These are phyloP conservation scores for Syngnathus rostellatus DNA, from an alignment of 2,797 vertebrate genomes.

Conservation along the genomic window DNA sequence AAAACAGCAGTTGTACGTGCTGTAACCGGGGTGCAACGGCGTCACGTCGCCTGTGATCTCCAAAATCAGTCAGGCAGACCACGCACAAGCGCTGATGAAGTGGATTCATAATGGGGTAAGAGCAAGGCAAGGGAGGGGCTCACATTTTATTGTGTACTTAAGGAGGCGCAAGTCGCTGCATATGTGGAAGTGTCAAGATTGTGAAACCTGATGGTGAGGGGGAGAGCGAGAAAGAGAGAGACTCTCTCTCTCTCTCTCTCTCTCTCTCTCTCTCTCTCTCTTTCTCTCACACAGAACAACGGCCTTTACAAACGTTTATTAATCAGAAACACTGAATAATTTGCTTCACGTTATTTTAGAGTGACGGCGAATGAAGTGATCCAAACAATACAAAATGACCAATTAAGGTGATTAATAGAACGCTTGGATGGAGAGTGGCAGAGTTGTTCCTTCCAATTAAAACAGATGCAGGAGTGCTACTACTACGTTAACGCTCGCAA, in stretches of 20 bases:
- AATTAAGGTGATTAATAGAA: neutral
- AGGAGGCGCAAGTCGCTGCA: slow-evolving; percentile 18
- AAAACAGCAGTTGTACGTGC: slow-evolving; percentile 37
- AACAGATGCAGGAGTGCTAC: neutral
- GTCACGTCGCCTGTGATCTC: slow-evolving; percentile 57
- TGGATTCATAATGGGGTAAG: slow-evolving; percentile 43
- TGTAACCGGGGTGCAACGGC: slow-evolving; percentile 58
- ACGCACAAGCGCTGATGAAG: slow-evolving; percentile 51
- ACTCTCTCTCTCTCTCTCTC: neutral
- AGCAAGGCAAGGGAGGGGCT: slow-evolving; percentile 27
- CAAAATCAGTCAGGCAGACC: slow-evolving; percentile 55
- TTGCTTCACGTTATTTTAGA: neutral
- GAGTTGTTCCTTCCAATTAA: neutral
- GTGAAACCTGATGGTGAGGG: neutral
- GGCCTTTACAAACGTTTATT: neutral
- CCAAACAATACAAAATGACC: neutral
- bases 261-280: neutral
- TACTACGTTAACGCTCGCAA: neutral
- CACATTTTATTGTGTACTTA: neutral
- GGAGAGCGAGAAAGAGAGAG: too few relatives aligned
- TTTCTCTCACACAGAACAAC: neutral
- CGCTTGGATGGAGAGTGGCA: neutral
- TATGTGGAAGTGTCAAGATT: slow-evolving; percentile 26
- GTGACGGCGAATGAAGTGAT: neutral
- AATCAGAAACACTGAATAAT: neutral